These are phyloP conservation scores for Carollia perspicillata DNA, from an alignment of 2,113 vertebrate genomes.

Conservation along the genomic window DNA sequence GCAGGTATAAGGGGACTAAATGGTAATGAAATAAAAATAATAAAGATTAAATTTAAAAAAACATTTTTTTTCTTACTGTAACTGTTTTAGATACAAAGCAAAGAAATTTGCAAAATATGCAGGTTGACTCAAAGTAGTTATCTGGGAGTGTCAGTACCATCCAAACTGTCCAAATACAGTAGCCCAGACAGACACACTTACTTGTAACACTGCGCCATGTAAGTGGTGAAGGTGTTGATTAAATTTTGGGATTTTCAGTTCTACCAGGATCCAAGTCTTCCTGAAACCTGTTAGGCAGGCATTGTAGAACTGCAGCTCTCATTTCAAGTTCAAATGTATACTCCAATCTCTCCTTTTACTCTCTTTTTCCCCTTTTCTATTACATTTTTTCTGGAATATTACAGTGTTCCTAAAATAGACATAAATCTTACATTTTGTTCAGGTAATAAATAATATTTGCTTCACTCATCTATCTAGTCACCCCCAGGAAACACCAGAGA, in stretches of 20 bases:
- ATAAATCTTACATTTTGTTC: not conserved
- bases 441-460: not conserved
- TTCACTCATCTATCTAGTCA: not conserved
- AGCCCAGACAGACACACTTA: not conserved
- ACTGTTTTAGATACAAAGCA: slow-evolving; percentile 18
- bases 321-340: not conserved
- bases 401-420: not conserved
- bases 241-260: not conserved
- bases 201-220: not conserved
- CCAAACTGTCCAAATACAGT: not conserved
- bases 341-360: not conserved
- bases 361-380: not conserved
- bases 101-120: not conserved
- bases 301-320: not conserved
- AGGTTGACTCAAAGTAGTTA: not conserved
- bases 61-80: not conserved
- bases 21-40: too few species aligned
- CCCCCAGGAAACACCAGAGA: not conserved
- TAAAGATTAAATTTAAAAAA: too few species aligned
- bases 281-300: not conserved
- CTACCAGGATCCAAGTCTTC: not conserved
- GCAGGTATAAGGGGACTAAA: too few species aligned
- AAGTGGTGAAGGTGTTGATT: not conserved
- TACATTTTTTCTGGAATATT: too few species aligned
- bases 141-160: not conserved